A percentile compares a stretch with the other conserved stretches of the same genome.
phyloP scores from a whole-genome alignment of 2,888 invertebrate species.

The Arge pagana region DNA sequence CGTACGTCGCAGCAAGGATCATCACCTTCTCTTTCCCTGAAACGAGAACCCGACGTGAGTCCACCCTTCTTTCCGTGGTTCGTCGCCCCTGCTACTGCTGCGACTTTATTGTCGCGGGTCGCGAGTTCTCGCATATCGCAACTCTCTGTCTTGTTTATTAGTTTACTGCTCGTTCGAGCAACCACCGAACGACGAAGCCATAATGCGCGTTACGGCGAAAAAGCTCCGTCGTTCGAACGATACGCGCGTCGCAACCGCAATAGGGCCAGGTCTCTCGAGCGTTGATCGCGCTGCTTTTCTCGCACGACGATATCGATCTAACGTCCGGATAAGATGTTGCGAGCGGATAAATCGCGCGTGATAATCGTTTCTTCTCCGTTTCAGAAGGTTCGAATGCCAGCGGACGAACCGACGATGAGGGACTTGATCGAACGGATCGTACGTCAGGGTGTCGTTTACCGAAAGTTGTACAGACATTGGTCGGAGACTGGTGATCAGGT shows the following conservation, averaged over 20 bases:
- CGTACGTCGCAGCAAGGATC: background rate
- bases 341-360: too few relatives aligned
- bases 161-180: constrained; percentile 11
- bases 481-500: constrained; percentile 37
- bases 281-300: too few relatives aligned
- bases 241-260: too few relatives aligned
- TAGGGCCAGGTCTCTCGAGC: too few relatives aligned
- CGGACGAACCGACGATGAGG: constrained; percentile 34
- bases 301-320: too few relatives aligned
- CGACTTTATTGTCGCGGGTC: constrained; percentile 4
- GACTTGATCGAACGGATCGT: constrained; percentile 33
- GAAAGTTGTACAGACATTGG: constrained; percentile 44
- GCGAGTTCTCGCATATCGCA: background rate
- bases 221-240: too few relatives aligned
- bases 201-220: too few relatives aligned
- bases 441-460: constrained; percentile 38
- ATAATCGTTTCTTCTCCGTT: too few relatives aligned
- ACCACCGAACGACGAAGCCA: too few relatives aligned
- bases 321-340: too few relatives aligned
- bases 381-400: constrained; percentile 37
- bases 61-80: background rate
- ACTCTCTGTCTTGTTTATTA: constrained; percentile 15
- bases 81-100: background rate
- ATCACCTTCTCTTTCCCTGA: too few relatives aligned
- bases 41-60: constrained; percentile 20